Evolutionary conservation across 2,797 vertebrate species (phyloP).

Genomic region (Melanotaenia parkinsoni): DNA sequence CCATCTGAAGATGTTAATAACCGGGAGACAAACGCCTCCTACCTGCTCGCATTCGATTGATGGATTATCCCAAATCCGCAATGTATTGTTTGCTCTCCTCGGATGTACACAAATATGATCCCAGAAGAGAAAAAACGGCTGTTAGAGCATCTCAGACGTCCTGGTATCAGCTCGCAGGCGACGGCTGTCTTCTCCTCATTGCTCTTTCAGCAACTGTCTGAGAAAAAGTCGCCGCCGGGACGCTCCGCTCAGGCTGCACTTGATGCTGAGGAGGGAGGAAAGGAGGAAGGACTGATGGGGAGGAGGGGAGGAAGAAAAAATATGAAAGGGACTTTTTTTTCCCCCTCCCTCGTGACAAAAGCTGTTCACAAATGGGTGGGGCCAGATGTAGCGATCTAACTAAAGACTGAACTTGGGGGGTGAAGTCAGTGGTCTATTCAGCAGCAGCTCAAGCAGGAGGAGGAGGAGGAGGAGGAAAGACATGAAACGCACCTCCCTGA

Average conservation of each 20-base stretch:
- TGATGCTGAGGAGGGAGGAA: slow-evolving; percentile 79
- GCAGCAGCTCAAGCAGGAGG: slow-evolving; percentile 22
- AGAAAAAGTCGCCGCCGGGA: slow-evolving; percentile 71
- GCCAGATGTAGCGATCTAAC: slow-evolving; percentile 54
- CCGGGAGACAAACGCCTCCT: slow-evolving; percentile 54
- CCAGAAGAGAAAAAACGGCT: slow-evolving; percentile 50
- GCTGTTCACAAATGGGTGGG: slow-evolving; percentile 79
- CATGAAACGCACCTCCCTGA: slow-evolving; percentile 14
- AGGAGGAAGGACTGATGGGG: slow-evolving; percentile 17
- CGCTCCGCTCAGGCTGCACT: slow-evolving; percentile 77
- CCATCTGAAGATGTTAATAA: not conserved
- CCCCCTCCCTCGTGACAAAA: slow-evolving; percentile 73
- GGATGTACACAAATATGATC: slow-evolving; percentile 64
- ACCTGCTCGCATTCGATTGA: slow-evolving; percentile 86
- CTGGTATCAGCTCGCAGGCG: slow-evolving; percentile 64
- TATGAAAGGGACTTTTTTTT: slow-evolving; percentile 64
- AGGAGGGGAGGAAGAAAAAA: slow-evolving; percentile 30
- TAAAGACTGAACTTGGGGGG: slow-evolving; percentile 47
- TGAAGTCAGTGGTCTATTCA: slow-evolving; percentile 59
- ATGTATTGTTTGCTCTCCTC: slow-evolving; percentile 66
- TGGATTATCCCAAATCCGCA: slow-evolving; percentile 73
- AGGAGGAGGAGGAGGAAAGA: not conserved
- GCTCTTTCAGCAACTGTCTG: slow-evolving; percentile 69
- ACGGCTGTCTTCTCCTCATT: slow-evolving; percentile 75
- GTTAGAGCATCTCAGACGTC: slow-evolving; percentile 75